phyloP scores from a whole-genome alignment of 2,113 vertebrate species.

The Herpetotheres cachinnans region DNA sequence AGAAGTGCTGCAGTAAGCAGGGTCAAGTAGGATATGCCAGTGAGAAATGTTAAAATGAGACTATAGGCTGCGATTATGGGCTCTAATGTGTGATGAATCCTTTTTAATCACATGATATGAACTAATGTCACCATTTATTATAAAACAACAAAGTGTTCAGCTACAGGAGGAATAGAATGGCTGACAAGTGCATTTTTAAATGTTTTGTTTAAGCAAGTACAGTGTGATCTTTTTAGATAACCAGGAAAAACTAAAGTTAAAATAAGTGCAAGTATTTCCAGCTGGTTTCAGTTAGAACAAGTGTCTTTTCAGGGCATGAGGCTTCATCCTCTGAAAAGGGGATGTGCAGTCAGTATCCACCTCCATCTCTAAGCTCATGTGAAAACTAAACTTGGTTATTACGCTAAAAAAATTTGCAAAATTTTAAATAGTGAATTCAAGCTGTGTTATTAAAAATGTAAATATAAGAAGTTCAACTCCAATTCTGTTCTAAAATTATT shows the following conservation, averaged over 20 bases:
- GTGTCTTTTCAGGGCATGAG: background rate
- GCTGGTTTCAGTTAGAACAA: background rate
- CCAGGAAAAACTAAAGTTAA: conserved; percentile 51
- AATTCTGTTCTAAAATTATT: background rate
- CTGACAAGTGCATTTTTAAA: conserved; percentile 86
- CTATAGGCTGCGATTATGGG: conserved; percentile 87
- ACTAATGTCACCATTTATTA: conserved; percentile 89
- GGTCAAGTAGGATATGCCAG: conserved; percentile 82
- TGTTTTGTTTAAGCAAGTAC: conserved; percentile 73
- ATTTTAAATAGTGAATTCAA: background rate
- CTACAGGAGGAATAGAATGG: conserved; percentile 79
- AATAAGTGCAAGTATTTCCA: conserved; percentile 45
- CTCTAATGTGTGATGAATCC: conserved; percentile 83
- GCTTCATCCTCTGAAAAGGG: background rate
- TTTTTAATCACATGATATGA: conserved; percentile 86
- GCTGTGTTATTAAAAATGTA: background rate
- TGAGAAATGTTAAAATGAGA: conserved; percentile 79
- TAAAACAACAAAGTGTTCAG: conserved; percentile 83
- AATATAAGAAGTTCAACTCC: background rate
- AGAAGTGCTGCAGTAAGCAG: conserved; percentile 90
- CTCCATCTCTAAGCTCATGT: background rate
- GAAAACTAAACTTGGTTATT: background rate
- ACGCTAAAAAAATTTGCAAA: background rate
- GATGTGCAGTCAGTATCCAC: background rate
- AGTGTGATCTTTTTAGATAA: conserved; percentile 59